Percentiles rank a stretch among this genome's conserved stretches.
phyloP scores from a whole-genome alignment of 2,888 invertebrate genomes.

The Cerceris rybyensis region DNA sequence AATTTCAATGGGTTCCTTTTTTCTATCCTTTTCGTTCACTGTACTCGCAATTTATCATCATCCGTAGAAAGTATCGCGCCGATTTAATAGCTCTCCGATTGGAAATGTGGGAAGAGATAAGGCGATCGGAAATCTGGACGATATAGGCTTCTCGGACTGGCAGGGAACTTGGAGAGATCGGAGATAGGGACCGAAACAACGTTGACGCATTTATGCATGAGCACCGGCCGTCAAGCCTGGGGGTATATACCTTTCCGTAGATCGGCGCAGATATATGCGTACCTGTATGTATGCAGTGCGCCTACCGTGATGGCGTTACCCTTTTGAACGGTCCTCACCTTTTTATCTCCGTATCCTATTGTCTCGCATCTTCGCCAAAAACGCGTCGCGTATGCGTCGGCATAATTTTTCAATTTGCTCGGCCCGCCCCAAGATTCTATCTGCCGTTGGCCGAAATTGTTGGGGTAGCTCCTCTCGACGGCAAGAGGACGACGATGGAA shows the following conservation, averaged over 20 bases:
- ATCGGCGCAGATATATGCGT: slow-evolving; percentile 63
- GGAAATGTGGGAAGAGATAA: slow-evolving; percentile 37
- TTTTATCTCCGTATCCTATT: slow-evolving; percentile 69
- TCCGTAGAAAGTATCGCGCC: slow-evolving; percentile 35
- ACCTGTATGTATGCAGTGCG: slow-evolving; percentile 39
- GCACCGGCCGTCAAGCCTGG: slow-evolving; percentile 60
- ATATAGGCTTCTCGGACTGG: slow-evolving; percentile 38
- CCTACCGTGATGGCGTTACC: slow-evolving; percentile 64
- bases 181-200: slow-evolving; percentile 58
- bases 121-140: slow-evolving; percentile 56
- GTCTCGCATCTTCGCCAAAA: slow-evolving; percentile 72
- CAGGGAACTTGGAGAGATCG: slow-evolving; percentile 49
- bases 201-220: slow-evolving; percentile 71
- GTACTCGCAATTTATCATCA: slow-evolving; percentile 42
- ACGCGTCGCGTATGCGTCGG: slow-evolving; percentile 59
- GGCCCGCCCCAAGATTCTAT: slow-evolving; percentile 66
- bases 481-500: slow-evolving; percentile 4
- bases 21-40: not conserved
- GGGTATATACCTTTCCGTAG: slow-evolving; percentile 60
- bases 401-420: slow-evolving; percentile 74
- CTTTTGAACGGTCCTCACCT: slow-evolving; percentile 69
- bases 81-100: slow-evolving; percentile 44
- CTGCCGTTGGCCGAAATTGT: slow-evolving; percentile 55
- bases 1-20: slow-evolving; percentile 18
- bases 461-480: slow-evolving; percentile 54